A percentile compares a stretch with the other conserved stretches of the same genome.
phyloP scores from a whole-genome alignment of 1,140 invertebrate species.

The Cephus cinctus region DNA sequence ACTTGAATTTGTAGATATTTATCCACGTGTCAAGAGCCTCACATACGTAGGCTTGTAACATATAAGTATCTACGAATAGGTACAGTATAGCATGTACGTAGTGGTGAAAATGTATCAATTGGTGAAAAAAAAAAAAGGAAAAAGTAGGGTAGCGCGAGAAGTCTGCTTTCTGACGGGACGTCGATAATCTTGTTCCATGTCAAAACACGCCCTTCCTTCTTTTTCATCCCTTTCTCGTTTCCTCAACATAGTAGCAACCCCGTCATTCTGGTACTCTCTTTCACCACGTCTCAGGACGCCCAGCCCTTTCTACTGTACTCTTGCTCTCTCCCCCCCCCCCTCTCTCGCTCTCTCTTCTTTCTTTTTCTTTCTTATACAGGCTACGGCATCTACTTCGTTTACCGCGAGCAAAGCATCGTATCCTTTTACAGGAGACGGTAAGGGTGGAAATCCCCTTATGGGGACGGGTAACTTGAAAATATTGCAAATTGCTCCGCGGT shows the following conservation, averaged over 20 bases:
- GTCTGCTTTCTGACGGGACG: conserved; percentile 21
- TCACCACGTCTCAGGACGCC: conserved; percentile 4
- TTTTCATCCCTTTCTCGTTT: neutral
- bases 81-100: too few species aligned
- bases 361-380: conserved; percentile 4
- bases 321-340: neutral
- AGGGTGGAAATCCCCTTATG: neutral
- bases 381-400: conserved; percentile 11
- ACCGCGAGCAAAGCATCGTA: conserved; percentile 4
- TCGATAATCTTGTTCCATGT: conserved; percentile 34
- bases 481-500: conserved; percentile 34
- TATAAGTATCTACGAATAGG: too few species aligned
- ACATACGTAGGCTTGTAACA: too few species aligned
- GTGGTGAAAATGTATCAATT: neutral
- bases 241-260: too few species aligned
- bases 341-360: neutral
- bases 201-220: conserved; percentile 24
- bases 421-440: neutral
- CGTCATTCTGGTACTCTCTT: too few species aligned
- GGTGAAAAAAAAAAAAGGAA: neutral
- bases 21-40: too few species aligned
- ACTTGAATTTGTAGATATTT: too few species aligned
- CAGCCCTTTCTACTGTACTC: conserved; percentile 5
- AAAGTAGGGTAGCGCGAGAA: neutral
- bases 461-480: conserved; percentile 32